Conservation (phyloP, 2,797 vertebrate genomes). For the Gymnoscopelus braueri region DNA sequence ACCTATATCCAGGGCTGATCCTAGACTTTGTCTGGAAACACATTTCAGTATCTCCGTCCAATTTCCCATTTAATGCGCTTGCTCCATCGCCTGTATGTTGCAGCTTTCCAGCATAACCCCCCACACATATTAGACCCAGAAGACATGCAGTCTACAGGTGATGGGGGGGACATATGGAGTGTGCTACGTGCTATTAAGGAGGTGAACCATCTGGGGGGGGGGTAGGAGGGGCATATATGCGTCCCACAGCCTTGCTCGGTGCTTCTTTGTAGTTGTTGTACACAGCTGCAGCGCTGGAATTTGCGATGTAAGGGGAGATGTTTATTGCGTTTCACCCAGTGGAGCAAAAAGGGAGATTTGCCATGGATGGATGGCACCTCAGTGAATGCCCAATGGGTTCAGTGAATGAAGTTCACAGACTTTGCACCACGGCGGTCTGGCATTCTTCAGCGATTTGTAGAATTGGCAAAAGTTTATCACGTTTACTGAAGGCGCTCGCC, state of each 20-base stretch:
- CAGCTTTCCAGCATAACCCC: constrained; percentile 21
- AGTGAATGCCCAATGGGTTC: constrained; percentile 26
- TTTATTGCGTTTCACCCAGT: constrained; percentile 59
- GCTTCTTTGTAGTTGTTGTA: constrained; percentile 47
- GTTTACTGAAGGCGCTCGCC: too few species aligned
- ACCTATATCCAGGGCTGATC: constrained; percentile 31
- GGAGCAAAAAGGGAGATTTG: constrained; percentile 35
- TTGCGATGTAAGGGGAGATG: constrained; percentile 57
- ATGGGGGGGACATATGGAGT: constrained; percentile 34
- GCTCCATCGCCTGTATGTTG: constrained; percentile 16
- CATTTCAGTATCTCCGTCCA: constrained; percentile 47
- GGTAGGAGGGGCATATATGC: constrained; percentile 7
- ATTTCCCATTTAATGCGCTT: constrained; percentile 44
- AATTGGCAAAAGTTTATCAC: neutral
- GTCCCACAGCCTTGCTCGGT: constrained; percentile 26
- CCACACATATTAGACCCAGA: constrained; percentile 43
- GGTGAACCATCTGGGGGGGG: constrained; percentile 35
- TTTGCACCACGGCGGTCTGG: neutral
- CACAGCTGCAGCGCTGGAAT: constrained; percentile 75
- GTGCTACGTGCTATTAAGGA: constrained; percentile 35
- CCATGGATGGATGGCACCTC: constrained; percentile 14
- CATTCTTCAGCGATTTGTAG: constrained; percentile 9
- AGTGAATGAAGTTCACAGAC: neutral
- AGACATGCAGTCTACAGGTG: constrained; percentile 35
- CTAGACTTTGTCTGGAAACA: constrained; percentile 33